Percentiles rank a stretch among this genome's conserved stretches.
These are phyloP conservation scores for Dysmachus trigonus DNA, from an alignment of 2,888 invertebrate species.

Conservation along the genomic window DNA sequence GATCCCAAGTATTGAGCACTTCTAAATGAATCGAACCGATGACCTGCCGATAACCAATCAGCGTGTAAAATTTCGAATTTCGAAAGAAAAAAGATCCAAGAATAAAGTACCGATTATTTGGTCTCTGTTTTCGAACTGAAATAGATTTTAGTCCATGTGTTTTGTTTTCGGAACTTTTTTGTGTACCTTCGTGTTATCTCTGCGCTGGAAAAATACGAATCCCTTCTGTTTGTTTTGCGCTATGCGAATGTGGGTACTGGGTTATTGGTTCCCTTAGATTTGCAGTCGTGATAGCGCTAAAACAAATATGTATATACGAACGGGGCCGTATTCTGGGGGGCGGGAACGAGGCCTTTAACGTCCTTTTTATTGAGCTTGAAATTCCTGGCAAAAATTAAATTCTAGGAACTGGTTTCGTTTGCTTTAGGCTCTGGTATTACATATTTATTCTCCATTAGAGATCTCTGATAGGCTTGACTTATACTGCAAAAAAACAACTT, in stretches of 20 bases:
- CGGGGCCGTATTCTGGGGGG: background rate
- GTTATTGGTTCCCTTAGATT: background rate
- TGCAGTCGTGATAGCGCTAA: background rate
- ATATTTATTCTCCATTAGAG: background rate
- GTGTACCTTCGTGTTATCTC: slow-evolving; percentile 11
- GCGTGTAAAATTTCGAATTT: slow-evolving; percentile 6
- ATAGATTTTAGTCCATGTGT: slow-evolving; percentile 8
- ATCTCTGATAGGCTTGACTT: background rate
- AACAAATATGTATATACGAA: background rate
- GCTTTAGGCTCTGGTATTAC: background rate
- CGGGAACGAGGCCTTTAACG: background rate
- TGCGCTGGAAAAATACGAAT: background rate
- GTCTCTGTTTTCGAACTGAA: slow-evolving; percentile 11
- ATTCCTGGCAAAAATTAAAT: background rate
- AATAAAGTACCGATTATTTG: slow-evolving; percentile 14
- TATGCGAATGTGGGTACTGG: background rate
- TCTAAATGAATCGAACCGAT: slow-evolving; percentile 8
- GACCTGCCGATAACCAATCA: slow-evolving; percentile 34
- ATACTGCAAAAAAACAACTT: background rate
- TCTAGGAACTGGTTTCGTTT: background rate
- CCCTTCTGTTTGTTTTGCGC: background rate
- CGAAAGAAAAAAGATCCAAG: slow-evolving; percentile 1
- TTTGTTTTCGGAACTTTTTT: slow-evolving; percentile 15
- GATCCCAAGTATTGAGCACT: background rate
- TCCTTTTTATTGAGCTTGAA: slow-evolving; percentile 5